phyloP scores from a whole-genome alignment of 2,888 invertebrate species.

The Clunio marinus region DNA sequence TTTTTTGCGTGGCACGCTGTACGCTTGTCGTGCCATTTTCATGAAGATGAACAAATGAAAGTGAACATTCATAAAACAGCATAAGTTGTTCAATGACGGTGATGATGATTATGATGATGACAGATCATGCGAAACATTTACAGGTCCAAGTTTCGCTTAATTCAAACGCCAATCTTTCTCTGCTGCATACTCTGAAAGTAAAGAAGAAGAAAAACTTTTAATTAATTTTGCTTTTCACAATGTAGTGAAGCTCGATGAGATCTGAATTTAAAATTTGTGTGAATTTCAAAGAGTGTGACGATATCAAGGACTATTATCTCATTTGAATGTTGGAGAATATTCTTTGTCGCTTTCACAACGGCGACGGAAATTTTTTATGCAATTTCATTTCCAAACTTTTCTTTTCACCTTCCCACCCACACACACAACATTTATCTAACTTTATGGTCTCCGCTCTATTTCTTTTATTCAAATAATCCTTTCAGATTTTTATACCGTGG shows the following conservation, averaged over 20 bases:
- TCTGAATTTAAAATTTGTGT: not conserved
- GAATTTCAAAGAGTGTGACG: conserved; percentile 15
- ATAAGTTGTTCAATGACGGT: not conserved
- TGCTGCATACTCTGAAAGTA: not conserved
- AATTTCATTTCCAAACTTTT: conserved; percentile 18
- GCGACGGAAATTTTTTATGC: conserved; percentile 22
- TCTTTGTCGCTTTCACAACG: not conserved
- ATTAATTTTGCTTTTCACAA: conserved; percentile 28
- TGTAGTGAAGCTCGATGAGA: not conserved
- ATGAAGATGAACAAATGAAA: not conserved
- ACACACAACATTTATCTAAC: too few species aligned
- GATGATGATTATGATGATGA: not conserved
- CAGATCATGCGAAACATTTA: not conserved
- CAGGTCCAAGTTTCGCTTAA: conserved; percentile 17
- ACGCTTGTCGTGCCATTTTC: conserved; percentile 35
- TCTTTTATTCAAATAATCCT: too few species aligned
- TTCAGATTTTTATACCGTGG: too few species aligned
- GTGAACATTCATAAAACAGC: conserved; percentile 20
- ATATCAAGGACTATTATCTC: conserved; percentile 14
- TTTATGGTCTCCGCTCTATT: too few species aligned
- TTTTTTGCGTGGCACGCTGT: conserved; percentile 35
- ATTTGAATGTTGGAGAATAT: not conserved
- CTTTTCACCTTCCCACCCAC: conserved; percentile 6
- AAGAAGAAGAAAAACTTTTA: conserved; percentile 10
- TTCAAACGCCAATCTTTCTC: not conserved